Evolutionary conservation across 1,140 invertebrate genomes (phyloP), one percentile per base, ranked within the genome.

Genomic region (Alviniconcha marisindica): DNA sequence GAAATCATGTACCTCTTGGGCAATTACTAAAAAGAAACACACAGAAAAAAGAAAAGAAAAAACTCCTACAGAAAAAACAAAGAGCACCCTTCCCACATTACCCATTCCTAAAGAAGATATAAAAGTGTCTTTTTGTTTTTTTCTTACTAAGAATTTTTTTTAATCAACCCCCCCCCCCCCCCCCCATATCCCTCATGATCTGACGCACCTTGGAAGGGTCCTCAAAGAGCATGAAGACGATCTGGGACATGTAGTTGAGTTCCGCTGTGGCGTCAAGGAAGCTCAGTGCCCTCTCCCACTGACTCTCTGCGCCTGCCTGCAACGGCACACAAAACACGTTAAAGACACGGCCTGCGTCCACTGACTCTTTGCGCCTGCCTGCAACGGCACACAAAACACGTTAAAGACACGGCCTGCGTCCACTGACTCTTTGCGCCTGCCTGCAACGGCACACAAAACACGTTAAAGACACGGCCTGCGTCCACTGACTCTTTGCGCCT

Each of bases 181-280:
- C n/a, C n/a, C n/a, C n/a, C n/a, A n/a, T n/a, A n/a, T n/a, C n/a
- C n/a, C n/a, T n/a, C n/a, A n/a, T n/a, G n/a, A n/a, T n/a, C n/a
- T n/a, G n/a, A 54, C 76, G n/a, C 28, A 93, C 97, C 93, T 99
- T 99, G 0, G 97, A 99, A 7, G 98, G 98, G 94, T 99, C 98
- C 94, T 99, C 98, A 92, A 99, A 99, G n/a, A 99, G 93, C 98
- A 99, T 99, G 5, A 99, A 97, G 0, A 99, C 98, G 77, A 99
- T 97, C 94, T 99, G 99, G 0, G 98, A 99, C 97, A 99, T 98
- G 92, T 99, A 99, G 94, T 99, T 99, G 1, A 99, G 95, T 93
- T 99, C 99, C 0, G 98, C 97, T 0, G 99, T 98, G 40, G 94
- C 97, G 73, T 96, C 97, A 1, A 99, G 96, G 91, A 99, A 99